phyloP scores from a whole-genome alignment of 1,140 invertebrate species.

The Drosophila parvula region DNA sequence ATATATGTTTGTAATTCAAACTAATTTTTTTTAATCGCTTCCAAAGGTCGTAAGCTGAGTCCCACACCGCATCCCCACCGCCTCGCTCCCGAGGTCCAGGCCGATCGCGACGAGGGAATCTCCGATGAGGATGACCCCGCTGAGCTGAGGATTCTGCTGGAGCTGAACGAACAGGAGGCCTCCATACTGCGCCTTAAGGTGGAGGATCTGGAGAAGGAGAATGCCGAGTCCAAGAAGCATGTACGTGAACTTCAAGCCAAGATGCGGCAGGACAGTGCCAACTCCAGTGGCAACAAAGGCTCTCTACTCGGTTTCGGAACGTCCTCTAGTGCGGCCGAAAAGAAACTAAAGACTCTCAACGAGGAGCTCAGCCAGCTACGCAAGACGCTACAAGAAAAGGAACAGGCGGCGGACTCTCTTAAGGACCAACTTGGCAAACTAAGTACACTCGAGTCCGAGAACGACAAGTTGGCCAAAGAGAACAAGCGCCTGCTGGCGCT shows the following conservation, averaged over 20 bases:
- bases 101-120: constrained; percentile 90
- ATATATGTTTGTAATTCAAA: no score
- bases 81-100: constrained; percentile 87
- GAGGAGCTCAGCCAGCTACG: constrained; percentile 89
- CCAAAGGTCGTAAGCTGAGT: constrained; percentile 87
- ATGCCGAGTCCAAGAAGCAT: constrained; percentile 90
- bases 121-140: constrained; percentile 91
- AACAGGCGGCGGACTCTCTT: constrained; percentile 91
- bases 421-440: constrained; percentile 89
- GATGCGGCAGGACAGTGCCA: constrained; percentile 84
- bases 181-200: constrained; percentile 91
- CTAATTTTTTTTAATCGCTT: background rate
- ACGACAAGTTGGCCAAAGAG: constrained; percentile 89
- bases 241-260: constrained; percentile 91
- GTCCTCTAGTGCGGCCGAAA: constrained; percentile 85
- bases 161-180: constrained; percentile 95
- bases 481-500: constrained; percentile 86
- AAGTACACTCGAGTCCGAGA: constrained; percentile 88
- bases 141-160: constrained; percentile 91
- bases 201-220: constrained; percentile 93
- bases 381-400: constrained; percentile 92
- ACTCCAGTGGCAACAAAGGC: constrained; percentile 66
- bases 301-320: constrained; percentile 54
- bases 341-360: constrained; percentile 89
- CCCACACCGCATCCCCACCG: constrained; percentile 87